Evolutionary conservation across 2,113 vertebrate genomes (phyloP), one percentile per base, ranked within the genome.

Genomic region (Siphamia tubifer): DNA sequence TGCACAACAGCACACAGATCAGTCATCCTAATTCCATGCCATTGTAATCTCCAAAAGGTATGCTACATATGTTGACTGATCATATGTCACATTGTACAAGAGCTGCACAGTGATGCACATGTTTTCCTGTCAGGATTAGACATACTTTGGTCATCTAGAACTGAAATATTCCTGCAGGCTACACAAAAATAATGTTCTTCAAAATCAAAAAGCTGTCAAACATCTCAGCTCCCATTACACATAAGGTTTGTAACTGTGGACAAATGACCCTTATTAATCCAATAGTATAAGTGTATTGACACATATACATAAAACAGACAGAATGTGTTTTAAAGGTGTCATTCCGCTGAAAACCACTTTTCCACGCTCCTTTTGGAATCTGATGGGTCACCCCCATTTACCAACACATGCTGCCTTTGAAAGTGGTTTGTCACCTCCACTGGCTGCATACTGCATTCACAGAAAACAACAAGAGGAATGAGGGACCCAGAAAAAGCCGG

Each of bases 11-110:
- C 44, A 65, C 40, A 28, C 19, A 39, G 30, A 51, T 40, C 17
- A 66, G 40, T 60, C 6, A 53, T 28, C 43, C 56, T 39, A n/a
- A 60, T 63, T 70, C 69, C 40, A 54, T 30, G 30, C 24, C 16
- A 16, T 21, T n/a, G 1, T 52, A 30, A 52, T 31, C 27, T 44
- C 32, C 15, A 10, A 0, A 47, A 17, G 51, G 61, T 52, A 61
- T 40, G n/a, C n/a, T n/a, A 12, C 8, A 7, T 0, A 0, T n/a
- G 9, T 16, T 34, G 45, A 64, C 8, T 52, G n/a, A 39, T 63
- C 28, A 10, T 24, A 34, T 38, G 27, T 53, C 4, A 9, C 23
- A 8, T 36, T 48, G 42, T 24, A 7, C 5, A 73, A 68, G 44
- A 56, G 44, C 10, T 36, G 8, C 40, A 27, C 11, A 11, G 5